Base-by-base conservation (phyloP, 2,797 vertebrate species). In the Acrocephalus scirpaceus region DNA sequence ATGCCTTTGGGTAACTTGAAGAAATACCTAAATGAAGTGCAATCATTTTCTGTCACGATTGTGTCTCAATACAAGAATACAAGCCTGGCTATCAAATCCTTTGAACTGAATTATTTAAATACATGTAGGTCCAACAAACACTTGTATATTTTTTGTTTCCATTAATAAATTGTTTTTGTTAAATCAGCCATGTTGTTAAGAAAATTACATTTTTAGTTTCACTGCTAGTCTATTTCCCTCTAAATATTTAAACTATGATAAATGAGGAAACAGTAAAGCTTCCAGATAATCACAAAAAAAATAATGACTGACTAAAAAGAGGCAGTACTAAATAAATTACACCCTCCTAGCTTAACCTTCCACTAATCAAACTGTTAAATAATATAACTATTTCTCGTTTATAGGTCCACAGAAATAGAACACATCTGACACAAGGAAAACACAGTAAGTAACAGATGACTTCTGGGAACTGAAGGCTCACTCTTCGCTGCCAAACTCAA, bases 1-100 rank as follows among this genome's bases (percentile, higher is more conserved):
- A 50, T 47, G 48, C 62, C 86, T 90, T 82, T 72, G 57, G 78
- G 54, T 89, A 94, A 91, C 66, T 93, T 91, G 65, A 88, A 90
- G 71, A 93, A 79, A 96, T 30, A 82, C 20, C 56, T 34, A 67
- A 76, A 92, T 44, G 64, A 82, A 95, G 53, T 47, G 60, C 44
- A 94, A 88, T 38, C 25, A 54, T 89, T 93, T 95, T 93, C 76
- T 86, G 72, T 76, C 83, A 85, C 23, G 27, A 58, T 29, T 27
- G 23, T 66, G 30, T 77, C 69, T 91, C n/a, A 89, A n/a, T 26
- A 86, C 11, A 48, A 70, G 48, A 86, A 77, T 40, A 61, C 34
- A 78, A 86, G 56, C 9, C 27, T 38, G n/a, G 47, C 58, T 45
- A 93, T 88, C 90, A 86, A 69, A 72, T 65, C 34, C 88, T 92